Evolutionary conservation across 2,113 vertebrate genomes (phyloP).

Genomic region (Clarias batrachus): DNA sequence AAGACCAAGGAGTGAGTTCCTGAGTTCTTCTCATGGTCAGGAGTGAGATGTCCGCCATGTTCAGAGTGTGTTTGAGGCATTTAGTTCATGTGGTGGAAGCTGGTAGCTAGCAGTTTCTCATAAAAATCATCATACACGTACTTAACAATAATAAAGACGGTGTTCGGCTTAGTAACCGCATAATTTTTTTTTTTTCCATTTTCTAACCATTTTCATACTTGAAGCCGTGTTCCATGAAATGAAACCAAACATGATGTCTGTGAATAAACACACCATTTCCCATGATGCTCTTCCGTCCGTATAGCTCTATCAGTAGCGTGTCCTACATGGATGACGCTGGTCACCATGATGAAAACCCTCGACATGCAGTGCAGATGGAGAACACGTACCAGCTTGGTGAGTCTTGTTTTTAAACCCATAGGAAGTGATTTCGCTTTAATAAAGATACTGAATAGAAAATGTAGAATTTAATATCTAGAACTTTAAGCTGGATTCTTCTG

Average conservation of each 20-base stretch:
- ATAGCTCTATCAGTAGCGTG: constrained; percentile 75
- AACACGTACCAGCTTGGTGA: constrained; percentile 84
- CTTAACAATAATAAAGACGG: background rate
- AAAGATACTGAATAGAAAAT: background rate
- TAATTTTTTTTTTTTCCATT: background rate
- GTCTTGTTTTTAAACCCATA: background rate
- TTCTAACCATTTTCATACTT: background rate
- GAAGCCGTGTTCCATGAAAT: background rate
- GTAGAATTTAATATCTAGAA: background rate
- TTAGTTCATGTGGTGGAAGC: background rate
- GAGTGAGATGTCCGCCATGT: background rate
- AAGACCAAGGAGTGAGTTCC: constrained; percentile 77
- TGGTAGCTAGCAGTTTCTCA: background rate
- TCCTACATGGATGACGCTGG: constrained; percentile 75
- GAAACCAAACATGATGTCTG: background rate
- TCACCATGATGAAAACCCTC: constrained; percentile 69
- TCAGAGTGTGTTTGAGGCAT: background rate
- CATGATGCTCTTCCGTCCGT: background rate
- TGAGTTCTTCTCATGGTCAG: background rate
- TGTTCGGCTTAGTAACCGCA: background rate
- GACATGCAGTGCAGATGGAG: constrained; percentile 66
- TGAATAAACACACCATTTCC: background rate
- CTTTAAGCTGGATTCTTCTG: background rate
- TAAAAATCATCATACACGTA: background rate
- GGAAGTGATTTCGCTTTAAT: background rate